Conservation (phyloP, 2,797 vertebrate species). For the Silurus aristotelis region DNA sequence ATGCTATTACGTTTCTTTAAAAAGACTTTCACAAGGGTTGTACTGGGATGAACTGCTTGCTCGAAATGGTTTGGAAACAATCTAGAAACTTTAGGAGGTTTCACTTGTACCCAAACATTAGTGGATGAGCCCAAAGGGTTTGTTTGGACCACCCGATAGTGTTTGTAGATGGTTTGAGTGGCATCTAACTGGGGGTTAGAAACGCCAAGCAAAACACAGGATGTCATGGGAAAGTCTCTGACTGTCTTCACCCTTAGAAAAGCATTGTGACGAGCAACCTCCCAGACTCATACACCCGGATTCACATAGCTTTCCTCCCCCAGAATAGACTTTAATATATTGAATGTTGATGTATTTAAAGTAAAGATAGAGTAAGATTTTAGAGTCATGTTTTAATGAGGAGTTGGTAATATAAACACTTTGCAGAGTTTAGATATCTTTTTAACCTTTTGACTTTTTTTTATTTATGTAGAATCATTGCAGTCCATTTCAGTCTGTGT, state of each 20-base stretch:
- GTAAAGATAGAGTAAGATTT: conserved; percentile 54
- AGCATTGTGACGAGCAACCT: conserved; percentile 46
- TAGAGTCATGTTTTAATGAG: conserved; percentile 47
- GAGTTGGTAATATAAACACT: neutral
- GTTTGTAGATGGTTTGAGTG: conserved; percentile 52
- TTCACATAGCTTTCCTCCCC: conserved; percentile 29
- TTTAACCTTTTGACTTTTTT: too few relatives aligned
- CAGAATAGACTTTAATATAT: conserved; percentile 25
- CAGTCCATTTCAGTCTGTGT: neutral
- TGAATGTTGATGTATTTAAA: conserved; percentile 37
- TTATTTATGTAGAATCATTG: neutral
- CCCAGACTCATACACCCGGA: conserved; percentile 14
- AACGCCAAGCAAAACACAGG: conserved; percentile 49
- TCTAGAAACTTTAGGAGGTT: conserved; percentile 21
- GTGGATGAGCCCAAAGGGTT: conserved; percentile 42
- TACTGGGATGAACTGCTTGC: conserved; percentile 24
- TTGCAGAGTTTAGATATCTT: neutral
- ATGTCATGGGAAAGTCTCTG: conserved; percentile 54
- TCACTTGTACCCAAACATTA: conserved; percentile 49
- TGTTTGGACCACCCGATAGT: conserved; percentile 55
- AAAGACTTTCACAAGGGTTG: conserved; percentile 16
- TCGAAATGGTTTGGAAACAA: conserved; percentile 44
- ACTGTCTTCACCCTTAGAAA: conserved; percentile 48
- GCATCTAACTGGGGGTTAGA: conserved; percentile 35
- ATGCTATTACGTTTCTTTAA: conserved; percentile 13